phyloP scores from a whole-genome alignment of 2,797 vertebrate species.

The Mastacembelus armatus region DNA sequence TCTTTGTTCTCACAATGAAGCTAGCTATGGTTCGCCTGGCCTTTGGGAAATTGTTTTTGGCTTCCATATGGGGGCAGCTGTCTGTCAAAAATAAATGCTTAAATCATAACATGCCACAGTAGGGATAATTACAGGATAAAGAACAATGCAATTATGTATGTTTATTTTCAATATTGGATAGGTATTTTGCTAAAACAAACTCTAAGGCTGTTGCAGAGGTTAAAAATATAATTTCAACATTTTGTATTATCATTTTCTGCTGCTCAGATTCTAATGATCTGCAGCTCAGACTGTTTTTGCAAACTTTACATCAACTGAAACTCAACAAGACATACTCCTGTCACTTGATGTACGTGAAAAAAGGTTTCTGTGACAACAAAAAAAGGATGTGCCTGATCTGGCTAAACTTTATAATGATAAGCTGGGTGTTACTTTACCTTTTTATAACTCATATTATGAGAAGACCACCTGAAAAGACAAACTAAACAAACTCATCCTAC shows the following conservation, averaged over 20 bases:
- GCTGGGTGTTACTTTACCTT: background rate
- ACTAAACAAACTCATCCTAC: background rate
- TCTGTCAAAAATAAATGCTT: slow-evolving; percentile 80
- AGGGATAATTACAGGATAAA: slow-evolving; percentile 73
- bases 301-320: slow-evolving; percentile 34
- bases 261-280: slow-evolving; percentile 29
- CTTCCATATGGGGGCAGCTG: slow-evolving; percentile 84
- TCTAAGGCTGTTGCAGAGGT: slow-evolving; percentile 45
- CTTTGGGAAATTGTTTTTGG: slow-evolving; percentile 81
- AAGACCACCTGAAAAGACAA: slow-evolving; percentile 1
- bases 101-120: slow-evolving; percentile 71
- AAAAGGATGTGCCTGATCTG: background rate
- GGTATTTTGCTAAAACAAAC: slow-evolving; percentile 66
- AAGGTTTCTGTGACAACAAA: slow-evolving; percentile 28
- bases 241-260: slow-evolving; percentile 29
- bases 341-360: slow-evolving; percentile 13
- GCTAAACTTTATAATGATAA: slow-evolving; percentile 9
- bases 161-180: slow-evolving; percentile 66
- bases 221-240: slow-evolving; percentile 37
- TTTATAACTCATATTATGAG: background rate
- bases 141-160: slow-evolving; percentile 75
- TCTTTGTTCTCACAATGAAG: slow-evolving; percentile 80
- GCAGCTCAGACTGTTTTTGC: slow-evolving; percentile 12
- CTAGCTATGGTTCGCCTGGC: slow-evolving; percentile 75
- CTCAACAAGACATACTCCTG: slow-evolving; percentile 10